These are phyloP conservation scores for Campylomormyrus numenius DNA, from an alignment of 2,113 vertebrate genomes.

Conservation along the genomic window DNA sequence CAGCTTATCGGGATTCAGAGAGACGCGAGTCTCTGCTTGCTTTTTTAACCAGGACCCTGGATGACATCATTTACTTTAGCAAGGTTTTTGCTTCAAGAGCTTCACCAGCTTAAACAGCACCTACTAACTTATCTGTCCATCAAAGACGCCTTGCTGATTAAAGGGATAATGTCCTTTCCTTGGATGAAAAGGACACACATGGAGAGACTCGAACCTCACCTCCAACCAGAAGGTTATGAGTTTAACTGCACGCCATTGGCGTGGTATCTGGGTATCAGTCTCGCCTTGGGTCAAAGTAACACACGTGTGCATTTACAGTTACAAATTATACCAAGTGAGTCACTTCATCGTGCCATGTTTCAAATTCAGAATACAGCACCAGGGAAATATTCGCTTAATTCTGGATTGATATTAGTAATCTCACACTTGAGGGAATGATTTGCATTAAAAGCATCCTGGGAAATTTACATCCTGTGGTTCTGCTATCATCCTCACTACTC, in stretches of 20 bases:
- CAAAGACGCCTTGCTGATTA: neutral
- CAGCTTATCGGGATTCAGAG: neutral
- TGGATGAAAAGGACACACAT: neutral
- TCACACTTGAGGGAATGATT: neutral
- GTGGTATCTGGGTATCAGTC: neutral
- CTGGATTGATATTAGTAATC: neutral
- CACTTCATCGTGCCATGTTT: neutral
- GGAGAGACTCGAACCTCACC: neutral
- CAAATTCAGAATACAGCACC: neutral
- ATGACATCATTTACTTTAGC: too few relatives aligned
- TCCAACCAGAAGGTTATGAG: neutral
- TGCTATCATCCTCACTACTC: neutral
- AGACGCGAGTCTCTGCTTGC: neutral
- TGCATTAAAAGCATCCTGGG: neutral
- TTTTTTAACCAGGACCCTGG: too few relatives aligned
- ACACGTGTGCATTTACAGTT: neutral
- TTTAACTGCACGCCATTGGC: neutral
- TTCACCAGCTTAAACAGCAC: too few relatives aligned
- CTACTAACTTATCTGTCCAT: neutral
- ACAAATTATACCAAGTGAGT: neutral
- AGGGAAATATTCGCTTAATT: neutral
- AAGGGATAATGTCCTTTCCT: neutral
- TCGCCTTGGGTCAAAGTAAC: neutral
- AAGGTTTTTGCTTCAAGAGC: too few relatives aligned
- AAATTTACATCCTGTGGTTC: neutral